Conservation (phyloP, 2,888 invertebrate species). For the Drosophila rellima region DNA sequence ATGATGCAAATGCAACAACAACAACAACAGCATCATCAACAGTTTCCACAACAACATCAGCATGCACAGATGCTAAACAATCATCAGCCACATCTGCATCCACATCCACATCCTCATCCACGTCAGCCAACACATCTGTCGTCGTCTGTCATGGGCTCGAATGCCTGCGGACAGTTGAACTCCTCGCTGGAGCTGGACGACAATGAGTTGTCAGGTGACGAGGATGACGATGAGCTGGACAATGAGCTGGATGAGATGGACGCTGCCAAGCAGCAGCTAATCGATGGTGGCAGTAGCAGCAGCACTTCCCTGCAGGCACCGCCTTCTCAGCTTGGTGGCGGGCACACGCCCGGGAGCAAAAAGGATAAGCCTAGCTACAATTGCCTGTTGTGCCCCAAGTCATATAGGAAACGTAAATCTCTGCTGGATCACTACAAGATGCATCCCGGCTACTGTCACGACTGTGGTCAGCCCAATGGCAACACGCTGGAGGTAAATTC, state of each 20-base stretch:
- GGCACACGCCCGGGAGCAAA: slow-evolving; percentile 71
- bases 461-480: slow-evolving; percentile 85
- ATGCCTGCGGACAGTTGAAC: slow-evolving; percentile 61
- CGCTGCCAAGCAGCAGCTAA: slow-evolving; percentile 81
- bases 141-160: slow-evolving; percentile 22
- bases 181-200: slow-evolving; percentile 79
- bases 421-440: slow-evolving; percentile 85
- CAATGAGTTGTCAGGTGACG: slow-evolving; percentile 81
- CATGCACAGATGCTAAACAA: slow-evolving; percentile 55
- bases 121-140: slow-evolving; percentile 39
- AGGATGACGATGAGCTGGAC: slow-evolving; percentile 82
- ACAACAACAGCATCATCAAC: slow-evolving; percentile 59
- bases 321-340: slow-evolving; percentile 65
- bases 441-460: slow-evolving; percentile 85
- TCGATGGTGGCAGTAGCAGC: slow-evolving; percentile 84
- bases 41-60: slow-evolving; percentile 39
- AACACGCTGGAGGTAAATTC: slow-evolving; percentile 82
- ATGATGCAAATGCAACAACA: slow-evolving; percentile 81
- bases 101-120: slow-evolving; percentile 28
- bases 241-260: slow-evolving; percentile 81
- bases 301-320: slow-evolving; percentile 83
- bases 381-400: slow-evolving; percentile 84
- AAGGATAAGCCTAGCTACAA: slow-evolving; percentile 84
- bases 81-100: slow-evolving; percentile 30
- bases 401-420: slow-evolving; percentile 85